Conservation (phyloP, 1,140 invertebrate genomes). For the Macrotrachela quadricornifera region DNA sequence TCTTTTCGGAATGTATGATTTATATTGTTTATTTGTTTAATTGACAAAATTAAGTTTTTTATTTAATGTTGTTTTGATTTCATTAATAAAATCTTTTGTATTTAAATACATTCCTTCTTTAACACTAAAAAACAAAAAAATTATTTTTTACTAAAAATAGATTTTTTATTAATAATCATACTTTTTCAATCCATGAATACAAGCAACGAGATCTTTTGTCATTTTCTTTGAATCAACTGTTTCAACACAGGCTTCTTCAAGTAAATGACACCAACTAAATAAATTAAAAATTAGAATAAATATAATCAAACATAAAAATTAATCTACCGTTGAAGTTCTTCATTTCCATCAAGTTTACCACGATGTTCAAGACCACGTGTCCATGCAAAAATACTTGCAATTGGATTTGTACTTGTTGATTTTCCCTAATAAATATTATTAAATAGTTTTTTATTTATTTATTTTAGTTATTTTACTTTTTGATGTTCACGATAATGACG, state of each 20-base stretch:
- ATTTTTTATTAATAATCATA: slow-evolving; percentile 30
- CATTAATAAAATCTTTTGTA: slow-evolving; percentile 29
- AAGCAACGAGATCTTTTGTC: slow-evolving; percentile 96
- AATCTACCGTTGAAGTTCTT: slow-evolving; percentile 36
- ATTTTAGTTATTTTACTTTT: background rate
- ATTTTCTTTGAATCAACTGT: slow-evolving; percentile 80
- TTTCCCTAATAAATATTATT: slow-evolving; percentile 14
- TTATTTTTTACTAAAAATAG: slow-evolving; percentile 13
- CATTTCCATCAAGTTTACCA: slow-evolving; percentile 74
- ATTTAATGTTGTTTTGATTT: slow-evolving; percentile 17
- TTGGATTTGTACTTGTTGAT: slow-evolving; percentile 30
- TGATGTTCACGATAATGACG: slow-evolving; percentile 21
- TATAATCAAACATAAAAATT: slow-evolving; percentile 4
- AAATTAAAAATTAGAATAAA: background rate
- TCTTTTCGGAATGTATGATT: no score
- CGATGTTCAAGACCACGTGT: slow-evolving; percentile 67
- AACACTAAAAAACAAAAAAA: slow-evolving; percentile 19
- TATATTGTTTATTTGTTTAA: no score
- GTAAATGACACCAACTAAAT: slow-evolving; percentile 17
- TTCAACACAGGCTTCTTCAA: slow-evolving; percentile 63
- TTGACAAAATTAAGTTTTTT: no score
- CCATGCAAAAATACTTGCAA: slow-evolving; percentile 91
- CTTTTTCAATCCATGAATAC: slow-evolving; percentile 61
- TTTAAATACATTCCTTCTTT: slow-evolving; percentile 27
- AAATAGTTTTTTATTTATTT: no score